A percentile compares a stretch with the other conserved stretches of the same genome.
Evolutionary conservation across 2,888 invertebrate species (phyloP).

Genomic region (Andrena hattorfiana): DNA sequence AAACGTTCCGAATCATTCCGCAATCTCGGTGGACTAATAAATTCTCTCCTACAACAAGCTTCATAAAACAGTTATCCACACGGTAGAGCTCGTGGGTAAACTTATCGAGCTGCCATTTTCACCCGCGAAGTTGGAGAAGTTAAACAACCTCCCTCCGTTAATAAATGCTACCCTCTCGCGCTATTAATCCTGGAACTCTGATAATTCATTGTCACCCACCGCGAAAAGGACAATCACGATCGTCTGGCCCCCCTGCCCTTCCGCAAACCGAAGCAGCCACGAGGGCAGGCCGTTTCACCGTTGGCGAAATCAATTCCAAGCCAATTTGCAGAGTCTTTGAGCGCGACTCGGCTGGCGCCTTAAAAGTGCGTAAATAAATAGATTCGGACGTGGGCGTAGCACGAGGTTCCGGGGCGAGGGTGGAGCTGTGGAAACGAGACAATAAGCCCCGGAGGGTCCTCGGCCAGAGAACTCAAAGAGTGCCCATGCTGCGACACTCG

Average conservation of each 20-base stretch:
- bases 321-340: conserved; percentile 78
- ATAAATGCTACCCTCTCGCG: not conserved
- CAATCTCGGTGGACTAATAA: not conserved
- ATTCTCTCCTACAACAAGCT: conserved; percentile 2
- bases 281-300: conserved; percentile 1
- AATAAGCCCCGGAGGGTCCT: conserved; percentile 79
- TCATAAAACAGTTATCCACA: not conserved
- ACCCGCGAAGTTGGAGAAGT: not conserved
- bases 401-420: conserved; percentile 51
- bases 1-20: conserved; percentile 19
- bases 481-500: conserved; percentile 78
- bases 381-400: conserved; percentile 74
- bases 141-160: not conserved
- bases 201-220: not conserved
- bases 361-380: conserved; percentile 83
- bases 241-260: not conserved
- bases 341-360: conserved; percentile 69
- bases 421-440: conserved; percentile 74
- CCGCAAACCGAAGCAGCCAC: conserved; percentile 7
- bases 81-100: not conserved
- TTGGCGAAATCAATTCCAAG: conserved; percentile 82
- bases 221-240: not conserved
- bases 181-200: not conserved
- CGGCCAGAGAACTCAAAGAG: conserved; percentile 74
- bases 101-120: not conserved